A percentile compares a stretch with the other conserved stretches of the same genome.
These are phyloP conservation scores for Campoletis raptor DNA, from an alignment of 2,888 invertebrate genomes.

Conservation along the genomic window DNA sequence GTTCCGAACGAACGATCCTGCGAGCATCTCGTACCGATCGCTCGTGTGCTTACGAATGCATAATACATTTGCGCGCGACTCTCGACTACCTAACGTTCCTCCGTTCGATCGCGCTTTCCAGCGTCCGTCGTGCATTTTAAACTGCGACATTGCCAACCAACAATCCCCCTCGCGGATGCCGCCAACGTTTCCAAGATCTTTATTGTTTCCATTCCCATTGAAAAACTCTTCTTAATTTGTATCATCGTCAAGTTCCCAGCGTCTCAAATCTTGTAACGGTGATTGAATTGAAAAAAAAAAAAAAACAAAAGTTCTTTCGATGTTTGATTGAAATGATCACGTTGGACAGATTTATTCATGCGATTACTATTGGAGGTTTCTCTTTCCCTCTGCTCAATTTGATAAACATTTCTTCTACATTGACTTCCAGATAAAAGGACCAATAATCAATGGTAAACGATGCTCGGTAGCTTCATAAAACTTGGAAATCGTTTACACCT, in stretches of 20 bases:
- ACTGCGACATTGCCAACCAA: constrained; percentile 60
- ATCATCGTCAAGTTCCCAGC: background rate
- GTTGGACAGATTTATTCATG: background rate
- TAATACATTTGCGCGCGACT: constrained; percentile 75
- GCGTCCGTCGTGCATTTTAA: constrained; percentile 75
- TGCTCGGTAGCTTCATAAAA: background rate
- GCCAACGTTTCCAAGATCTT: constrained; percentile 11
- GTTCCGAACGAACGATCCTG: constrained; percentile 8
- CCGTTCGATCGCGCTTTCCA: constrained; percentile 77
- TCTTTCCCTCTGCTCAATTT: background rate
- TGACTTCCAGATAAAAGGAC: background rate
- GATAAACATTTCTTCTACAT: background rate
- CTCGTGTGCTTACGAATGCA: constrained; percentile 77
- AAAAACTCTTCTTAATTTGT: constrained; percentile 16
- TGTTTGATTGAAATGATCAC: background rate
- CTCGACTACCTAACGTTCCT: constrained; percentile 72
- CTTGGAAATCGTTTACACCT: background rate
- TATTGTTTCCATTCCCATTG: constrained; percentile 39
- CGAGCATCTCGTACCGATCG: constrained; percentile 60
- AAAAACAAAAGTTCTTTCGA: background rate
- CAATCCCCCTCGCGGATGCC: background rate
- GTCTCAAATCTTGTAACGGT: background rate
- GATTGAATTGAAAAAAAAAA: constrained; percentile 1
- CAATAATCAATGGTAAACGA: background rate
- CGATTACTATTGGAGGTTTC: background rate